Percentiles rank a stretch among this genome's conserved stretches.
These are phyloP conservation scores for Nanger granti DNA, from an alignment of 2,113 vertebrate genomes.

Conservation along the genomic window DNA sequence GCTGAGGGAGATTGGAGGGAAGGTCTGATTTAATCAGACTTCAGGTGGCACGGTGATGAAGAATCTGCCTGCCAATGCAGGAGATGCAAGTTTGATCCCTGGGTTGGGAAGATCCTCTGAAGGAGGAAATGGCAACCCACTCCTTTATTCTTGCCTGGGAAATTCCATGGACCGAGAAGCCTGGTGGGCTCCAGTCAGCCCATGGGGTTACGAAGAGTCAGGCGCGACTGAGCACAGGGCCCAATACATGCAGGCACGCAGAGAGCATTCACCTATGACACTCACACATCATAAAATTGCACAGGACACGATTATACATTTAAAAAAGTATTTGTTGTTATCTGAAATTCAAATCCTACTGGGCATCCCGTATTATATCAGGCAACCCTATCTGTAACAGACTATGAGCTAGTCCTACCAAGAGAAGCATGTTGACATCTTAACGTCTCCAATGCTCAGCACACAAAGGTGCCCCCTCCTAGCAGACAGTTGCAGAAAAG, in stretches of 20 bases:
- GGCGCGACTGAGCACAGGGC: neutral
- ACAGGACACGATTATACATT: neutral
- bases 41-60: neutral
- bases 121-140: neutral
- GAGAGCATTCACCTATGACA: neutral
- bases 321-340: neutral
- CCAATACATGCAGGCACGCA: neutral
- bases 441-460: neutral
- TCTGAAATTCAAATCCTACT: neutral
- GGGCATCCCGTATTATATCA: neutral
- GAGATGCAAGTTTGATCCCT: neutral
- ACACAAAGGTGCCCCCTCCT: neutral
- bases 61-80: neutral
- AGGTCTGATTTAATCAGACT: neutral
- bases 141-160: neutral
- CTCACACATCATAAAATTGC: neutral
- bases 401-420: neutral
- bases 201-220: neutral
- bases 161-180: neutral
- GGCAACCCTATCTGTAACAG: neutral
- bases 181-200: neutral
- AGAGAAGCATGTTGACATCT: neutral
- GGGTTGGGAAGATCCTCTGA: neutral
- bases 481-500: neutral
- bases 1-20: neutral